A percentile compares a stretch with the other conserved stretches of the same genome.
Evolutionary conservation across 2,888 invertebrate genomes (phyloP).

Genomic region (Cryptus armator): DNA sequence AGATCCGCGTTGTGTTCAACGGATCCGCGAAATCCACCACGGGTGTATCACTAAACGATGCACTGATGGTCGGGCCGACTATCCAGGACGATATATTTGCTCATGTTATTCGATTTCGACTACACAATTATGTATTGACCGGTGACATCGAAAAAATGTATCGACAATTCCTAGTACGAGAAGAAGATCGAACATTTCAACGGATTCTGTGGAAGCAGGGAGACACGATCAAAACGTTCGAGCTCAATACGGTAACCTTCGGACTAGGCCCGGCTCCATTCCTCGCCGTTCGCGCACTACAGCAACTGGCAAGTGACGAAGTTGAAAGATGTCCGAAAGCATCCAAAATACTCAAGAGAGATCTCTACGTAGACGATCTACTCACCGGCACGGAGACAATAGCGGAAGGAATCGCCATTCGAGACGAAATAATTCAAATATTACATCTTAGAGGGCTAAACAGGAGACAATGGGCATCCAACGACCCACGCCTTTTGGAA

Average conservation of each 20-base stretch:
- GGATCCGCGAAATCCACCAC: slow-evolving; percentile 42
- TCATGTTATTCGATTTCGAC: slow-evolving; percentile 36
- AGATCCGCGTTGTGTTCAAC: slow-evolving; percentile 45
- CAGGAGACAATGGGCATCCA: slow-evolving; percentile 38
- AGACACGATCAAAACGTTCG: slow-evolving; percentile 1
- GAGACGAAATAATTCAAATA: neutral
- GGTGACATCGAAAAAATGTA: slow-evolving; percentile 48
- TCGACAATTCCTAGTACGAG: slow-evolving; percentile 38
- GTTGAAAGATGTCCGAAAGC: neutral
- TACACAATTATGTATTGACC: slow-evolving; percentile 29
- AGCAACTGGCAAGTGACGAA: slow-evolving; percentile 56
- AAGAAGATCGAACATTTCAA: slow-evolving; percentile 45
- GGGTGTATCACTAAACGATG: slow-evolving; percentile 47
- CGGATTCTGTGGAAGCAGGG: slow-evolving; percentile 57
- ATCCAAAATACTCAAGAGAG: slow-evolving; percentile 19
- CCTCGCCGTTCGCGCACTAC: slow-evolving; percentile 41
- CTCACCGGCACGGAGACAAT: slow-evolving; percentile 21
- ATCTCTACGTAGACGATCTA: slow-evolving; percentile 49
- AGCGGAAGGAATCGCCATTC: neutral
- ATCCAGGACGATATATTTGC: slow-evolving; percentile 23
- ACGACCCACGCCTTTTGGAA: slow-evolving; percentile 9
- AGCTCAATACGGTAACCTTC: slow-evolving; percentile 50
- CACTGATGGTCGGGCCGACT: slow-evolving; percentile 46
- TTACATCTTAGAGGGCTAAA: neutral
- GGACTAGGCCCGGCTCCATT: slow-evolving; percentile 54